Conservation (phyloP, 2,797 vertebrate genomes). For the Callimico goeldii region DNA sequence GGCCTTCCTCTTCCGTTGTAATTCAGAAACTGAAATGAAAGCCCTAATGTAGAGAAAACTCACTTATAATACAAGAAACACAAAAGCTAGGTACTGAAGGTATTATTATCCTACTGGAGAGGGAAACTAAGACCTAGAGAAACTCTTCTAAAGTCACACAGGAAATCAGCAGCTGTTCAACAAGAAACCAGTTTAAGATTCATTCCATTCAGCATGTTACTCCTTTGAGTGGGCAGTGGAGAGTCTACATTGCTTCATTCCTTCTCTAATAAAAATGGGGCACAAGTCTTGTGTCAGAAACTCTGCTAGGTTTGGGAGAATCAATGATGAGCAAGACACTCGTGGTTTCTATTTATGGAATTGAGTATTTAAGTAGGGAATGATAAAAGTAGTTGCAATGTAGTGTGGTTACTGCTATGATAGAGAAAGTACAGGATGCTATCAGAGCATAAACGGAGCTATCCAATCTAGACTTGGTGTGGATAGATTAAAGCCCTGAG, state of each 20-base stretch:
- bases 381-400: neutral
- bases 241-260: neutral
- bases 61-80: neutral
- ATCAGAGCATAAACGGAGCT: neutral
- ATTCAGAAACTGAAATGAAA: slow-evolving; percentile 18
- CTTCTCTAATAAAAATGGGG: neutral
- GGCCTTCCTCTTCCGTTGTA: neutral
- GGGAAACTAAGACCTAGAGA: neutral
- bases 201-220: neutral
- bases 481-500: neutral
- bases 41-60: neutral
- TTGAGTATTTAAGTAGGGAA: neutral
- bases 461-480: neutral
- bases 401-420: neutral
- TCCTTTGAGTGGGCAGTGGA: neutral
- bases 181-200: neutral
- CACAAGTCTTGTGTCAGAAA: neutral
- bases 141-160: neutral
- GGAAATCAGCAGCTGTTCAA: neutral
- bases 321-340: neutral
- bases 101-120: neutral
- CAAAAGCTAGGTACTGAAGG: neutral
- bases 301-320: neutral
- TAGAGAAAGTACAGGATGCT: neutral
- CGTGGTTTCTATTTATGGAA: neutral